Evolutionary conservation across 2,888 invertebrate species (phyloP).

Genomic region (Mimas tiliae): DNA sequence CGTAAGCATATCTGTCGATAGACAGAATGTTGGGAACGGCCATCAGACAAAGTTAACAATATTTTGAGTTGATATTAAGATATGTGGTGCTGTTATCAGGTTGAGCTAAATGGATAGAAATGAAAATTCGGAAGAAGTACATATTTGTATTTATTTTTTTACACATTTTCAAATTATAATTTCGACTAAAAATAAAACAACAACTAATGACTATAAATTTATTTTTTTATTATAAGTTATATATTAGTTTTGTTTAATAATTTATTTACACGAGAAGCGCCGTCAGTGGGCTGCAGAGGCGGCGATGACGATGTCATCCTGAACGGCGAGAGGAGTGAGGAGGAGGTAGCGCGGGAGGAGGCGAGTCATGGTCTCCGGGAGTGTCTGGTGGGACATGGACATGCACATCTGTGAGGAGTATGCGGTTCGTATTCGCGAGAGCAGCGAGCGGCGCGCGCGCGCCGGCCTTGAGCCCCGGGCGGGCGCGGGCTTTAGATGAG

Average conservation of each 20-base stretch:
- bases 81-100: not conserved
- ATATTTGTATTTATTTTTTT: constrained; percentile 61
- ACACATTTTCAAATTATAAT: constrained; percentile 57
- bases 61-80: not conserved
- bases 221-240: constrained; percentile 57
- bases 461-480: constrained; percentile 78
- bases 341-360: constrained; percentile 22
- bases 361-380: not conserved
- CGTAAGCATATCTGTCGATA: no score
- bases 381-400: not conserved
- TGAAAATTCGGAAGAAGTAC: constrained; percentile 47
- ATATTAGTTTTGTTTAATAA: constrained; percentile 53
- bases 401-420: constrained; percentile 23
- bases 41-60: not conserved
- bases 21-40: no score
- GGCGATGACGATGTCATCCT: constrained; percentile 27
- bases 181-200: constrained; percentile 73
- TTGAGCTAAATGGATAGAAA: constrained; percentile 26
- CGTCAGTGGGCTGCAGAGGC: constrained; percentile 30
- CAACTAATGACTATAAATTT: constrained; percentile 70
- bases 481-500: constrained; percentile 84
- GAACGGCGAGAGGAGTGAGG: constrained; percentile 24
- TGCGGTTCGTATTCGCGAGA: constrained; percentile 30
- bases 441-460: constrained; percentile 69
- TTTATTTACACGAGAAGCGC: constrained; percentile 64